These are phyloP conservation scores for Ceyx margarethae DNA, from an alignment of 2,113 vertebrate species.

Conservation along the genomic window DNA sequence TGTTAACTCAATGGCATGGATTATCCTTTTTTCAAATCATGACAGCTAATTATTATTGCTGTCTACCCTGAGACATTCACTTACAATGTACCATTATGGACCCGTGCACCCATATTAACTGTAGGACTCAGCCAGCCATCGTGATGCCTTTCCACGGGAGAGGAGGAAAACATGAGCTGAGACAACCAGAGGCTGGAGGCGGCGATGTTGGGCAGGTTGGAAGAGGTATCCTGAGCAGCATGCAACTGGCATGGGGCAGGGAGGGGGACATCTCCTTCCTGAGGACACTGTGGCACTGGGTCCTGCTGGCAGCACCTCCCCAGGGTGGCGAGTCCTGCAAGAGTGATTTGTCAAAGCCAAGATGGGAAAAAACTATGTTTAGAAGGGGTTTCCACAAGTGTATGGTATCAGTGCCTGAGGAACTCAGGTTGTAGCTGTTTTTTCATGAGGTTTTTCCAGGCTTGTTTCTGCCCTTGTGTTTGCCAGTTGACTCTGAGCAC, in stretches of 20 bases:
- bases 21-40: slow-evolving; percentile 76
- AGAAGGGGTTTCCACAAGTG: background rate
- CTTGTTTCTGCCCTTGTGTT: background rate
- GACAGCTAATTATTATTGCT: slow-evolving; percentile 80
- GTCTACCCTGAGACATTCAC: slow-evolving; percentile 62
- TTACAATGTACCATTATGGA: slow-evolving; percentile 64
- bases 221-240: background rate
- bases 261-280: background rate
- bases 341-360: background rate
- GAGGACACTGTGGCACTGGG: background rate
- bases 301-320: background rate
- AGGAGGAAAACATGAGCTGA: background rate
- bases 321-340: background rate
- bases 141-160: background rate
- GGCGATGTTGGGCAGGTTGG: background rate
- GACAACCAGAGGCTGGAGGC: background rate
- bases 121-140: slow-evolving; percentile 42
- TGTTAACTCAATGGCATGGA: slow-evolving; percentile 74
- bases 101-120: slow-evolving; percentile 49
- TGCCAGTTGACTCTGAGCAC: background rate
- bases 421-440: background rate
- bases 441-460: background rate
- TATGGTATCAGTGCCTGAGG: background rate
- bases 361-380: background rate
- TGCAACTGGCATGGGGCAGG: background rate